Evolutionary conservation across 2,113 vertebrate genomes (phyloP), one percentile per base, ranked within the genome.

Genomic region (Halichoeres trimaculatus): DNA sequence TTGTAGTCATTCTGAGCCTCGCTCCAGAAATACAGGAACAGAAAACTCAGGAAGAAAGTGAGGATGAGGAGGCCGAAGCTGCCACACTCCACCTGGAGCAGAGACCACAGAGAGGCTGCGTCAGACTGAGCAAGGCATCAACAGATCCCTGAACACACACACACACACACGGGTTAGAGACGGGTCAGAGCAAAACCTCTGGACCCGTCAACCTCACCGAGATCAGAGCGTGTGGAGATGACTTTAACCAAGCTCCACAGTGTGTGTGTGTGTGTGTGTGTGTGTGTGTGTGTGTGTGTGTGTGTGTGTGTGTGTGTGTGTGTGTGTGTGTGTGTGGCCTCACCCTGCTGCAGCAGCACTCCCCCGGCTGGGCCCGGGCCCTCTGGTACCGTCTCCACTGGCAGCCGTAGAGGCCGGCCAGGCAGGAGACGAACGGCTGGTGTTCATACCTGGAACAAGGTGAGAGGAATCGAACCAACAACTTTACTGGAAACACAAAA

Each of bases 1-100:
- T 94, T 91, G 91, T 97, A 98, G 89, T 99, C 97, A 19, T 98
- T 99, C 91, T 95, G 94, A 0, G 95, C 94, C 91, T 96, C 94
- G 30, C 90, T 84, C 96, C 97, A 98, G 68, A 95, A 89, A 76
- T 96, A 97, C 36, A 99, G 88, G 65, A 97, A 95, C 70, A 96
- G 8, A 62, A 94, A 84, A 72, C 94, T 96, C 41, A 96, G 17
- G 84, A 94, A 90, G 87, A 97, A 96, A 13, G 97, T 91, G 78
- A 90, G 55, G 62, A 95, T 58, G 75, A 97, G 89, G 82, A 95
- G 70, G 35, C 92, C 66, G 57, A 94, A 96, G 78, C 95, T 96
- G 50, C 94, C 56, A 1, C 90, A 91, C 72, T 94, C 93, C 91
- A 94, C 79, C 93, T 94, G 85, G 4, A 85, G 80, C 54, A 61